Evolutionary conservation across 2,888 invertebrate genomes (phyloP).

Genomic region (Entomobrya multifasciata): DNA sequence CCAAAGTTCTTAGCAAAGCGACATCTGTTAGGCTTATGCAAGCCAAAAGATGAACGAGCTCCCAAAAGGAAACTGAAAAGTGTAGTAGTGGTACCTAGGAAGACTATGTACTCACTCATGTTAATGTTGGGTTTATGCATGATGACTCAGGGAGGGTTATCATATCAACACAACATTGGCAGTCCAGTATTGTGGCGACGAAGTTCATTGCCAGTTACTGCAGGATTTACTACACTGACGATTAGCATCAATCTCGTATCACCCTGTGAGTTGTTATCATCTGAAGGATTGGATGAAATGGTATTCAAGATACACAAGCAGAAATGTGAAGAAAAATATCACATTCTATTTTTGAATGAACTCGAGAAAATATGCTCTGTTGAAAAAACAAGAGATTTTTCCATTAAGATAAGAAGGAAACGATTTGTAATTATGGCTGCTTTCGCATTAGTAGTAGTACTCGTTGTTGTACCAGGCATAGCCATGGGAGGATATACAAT

Average conservation of each 20-base stretch:
- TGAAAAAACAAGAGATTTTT: not conserved
- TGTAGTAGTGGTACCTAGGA: not conserved
- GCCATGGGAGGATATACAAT: slow-evolving; percentile 5
- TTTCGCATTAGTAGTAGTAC: not conserved
- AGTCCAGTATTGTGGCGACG: no score
- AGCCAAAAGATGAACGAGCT: not conserved
- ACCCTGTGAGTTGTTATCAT: slow-evolving; percentile 18
- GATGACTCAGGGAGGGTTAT: not conserved
- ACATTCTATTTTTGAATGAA: slow-evolving; percentile 44
- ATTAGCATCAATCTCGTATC: not conserved
- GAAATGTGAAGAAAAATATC: slow-evolving; percentile 32
- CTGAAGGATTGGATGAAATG: not conserved
- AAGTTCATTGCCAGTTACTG: no score
- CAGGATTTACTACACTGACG: not conserved
- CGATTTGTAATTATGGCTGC: not conserved
- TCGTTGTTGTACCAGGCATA: slow-evolving; percentile 15
- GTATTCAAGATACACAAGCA: not conserved
- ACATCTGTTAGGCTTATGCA: not conserved
- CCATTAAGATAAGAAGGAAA: not conserved
- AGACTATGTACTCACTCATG: not conserved
- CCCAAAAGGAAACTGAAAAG: not conserved
- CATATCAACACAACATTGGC: not conserved
- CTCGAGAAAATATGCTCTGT: slow-evolving; percentile 45
- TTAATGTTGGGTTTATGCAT: not conserved
- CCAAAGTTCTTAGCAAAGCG: not conserved